Conservation (phyloP, 1,140 invertebrate species). For the Lucilia cuprina region DNA sequence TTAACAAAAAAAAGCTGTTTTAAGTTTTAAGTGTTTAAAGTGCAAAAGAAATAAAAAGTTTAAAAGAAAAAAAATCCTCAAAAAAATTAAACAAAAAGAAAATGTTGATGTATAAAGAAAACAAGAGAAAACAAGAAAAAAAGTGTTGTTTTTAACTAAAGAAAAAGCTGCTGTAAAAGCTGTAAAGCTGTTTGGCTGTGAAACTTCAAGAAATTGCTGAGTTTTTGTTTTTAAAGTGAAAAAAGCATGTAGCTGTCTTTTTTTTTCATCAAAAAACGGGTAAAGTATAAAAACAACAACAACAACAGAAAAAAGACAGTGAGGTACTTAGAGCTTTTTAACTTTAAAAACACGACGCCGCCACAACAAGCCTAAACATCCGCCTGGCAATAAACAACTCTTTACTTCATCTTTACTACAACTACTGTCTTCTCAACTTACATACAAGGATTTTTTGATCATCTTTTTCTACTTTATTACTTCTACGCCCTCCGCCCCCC, state of each 20-base stretch:
- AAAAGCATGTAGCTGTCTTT: conserved; percentile 34
- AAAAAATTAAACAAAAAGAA: no score
- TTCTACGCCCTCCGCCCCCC: neutral
- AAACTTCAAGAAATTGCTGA: no score
- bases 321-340: conserved; percentile 36
- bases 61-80: no score
- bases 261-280: neutral
- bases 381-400: neutral
- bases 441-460: no score
- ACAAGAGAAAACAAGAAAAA: no score
- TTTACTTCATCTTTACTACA: no score
- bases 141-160: no score
- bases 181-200: no score
- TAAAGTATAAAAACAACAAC: conserved; percentile 22
- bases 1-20: neutral
- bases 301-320: conserved; percentile 3
- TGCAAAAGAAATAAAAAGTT: no score
- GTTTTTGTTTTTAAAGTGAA: neutral
- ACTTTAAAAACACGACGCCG: neutral
- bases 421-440: neutral
- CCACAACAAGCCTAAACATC: neutral
- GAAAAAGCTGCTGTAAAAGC: no score
- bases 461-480: neutral
- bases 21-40: neutral
- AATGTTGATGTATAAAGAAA: no score